Conservation (phyloP, 1,140 invertebrate genomes). For the Bemisia tabaci region DNA sequence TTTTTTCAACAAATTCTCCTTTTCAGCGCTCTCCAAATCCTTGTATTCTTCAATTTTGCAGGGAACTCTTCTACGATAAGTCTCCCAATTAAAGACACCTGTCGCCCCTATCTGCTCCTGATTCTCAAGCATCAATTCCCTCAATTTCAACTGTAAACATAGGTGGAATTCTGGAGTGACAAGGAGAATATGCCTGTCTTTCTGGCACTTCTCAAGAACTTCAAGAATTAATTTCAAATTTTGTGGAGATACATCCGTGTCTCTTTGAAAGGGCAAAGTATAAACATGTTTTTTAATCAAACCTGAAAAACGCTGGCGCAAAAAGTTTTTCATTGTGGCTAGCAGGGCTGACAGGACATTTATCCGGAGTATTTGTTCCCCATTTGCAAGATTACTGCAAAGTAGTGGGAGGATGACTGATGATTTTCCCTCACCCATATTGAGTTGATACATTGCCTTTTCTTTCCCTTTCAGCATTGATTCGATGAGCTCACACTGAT, state of each 20-base stretch:
- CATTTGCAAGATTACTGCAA: neutral
- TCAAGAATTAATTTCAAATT: neutral
- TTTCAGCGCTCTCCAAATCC: neutral
- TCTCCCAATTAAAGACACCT: neutral
- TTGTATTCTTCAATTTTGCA: neutral
- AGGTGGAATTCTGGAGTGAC: neutral
- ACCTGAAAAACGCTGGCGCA: neutral
- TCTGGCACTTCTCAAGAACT: neutral
- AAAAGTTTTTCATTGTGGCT: neutral
- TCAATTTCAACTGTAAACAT: neutral
- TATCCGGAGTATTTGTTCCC: neutral
- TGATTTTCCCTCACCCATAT: neutral
- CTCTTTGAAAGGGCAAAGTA: neutral
- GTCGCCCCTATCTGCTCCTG: neutral
- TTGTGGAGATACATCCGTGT: neutral
- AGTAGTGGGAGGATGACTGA: neutral
- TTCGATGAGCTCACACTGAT: neutral
- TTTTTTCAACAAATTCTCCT: neutral
- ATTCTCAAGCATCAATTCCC: neutral
- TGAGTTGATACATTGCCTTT: neutral
- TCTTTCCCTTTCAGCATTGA: neutral
- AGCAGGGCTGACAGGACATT: neutral
- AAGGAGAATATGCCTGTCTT: neutral
- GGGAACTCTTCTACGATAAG: neutral
- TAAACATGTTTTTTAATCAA: neutral